Base-by-base conservation (phyloP, 2,888 invertebrate species). In the Brachynemurus nebulosus region DNA sequence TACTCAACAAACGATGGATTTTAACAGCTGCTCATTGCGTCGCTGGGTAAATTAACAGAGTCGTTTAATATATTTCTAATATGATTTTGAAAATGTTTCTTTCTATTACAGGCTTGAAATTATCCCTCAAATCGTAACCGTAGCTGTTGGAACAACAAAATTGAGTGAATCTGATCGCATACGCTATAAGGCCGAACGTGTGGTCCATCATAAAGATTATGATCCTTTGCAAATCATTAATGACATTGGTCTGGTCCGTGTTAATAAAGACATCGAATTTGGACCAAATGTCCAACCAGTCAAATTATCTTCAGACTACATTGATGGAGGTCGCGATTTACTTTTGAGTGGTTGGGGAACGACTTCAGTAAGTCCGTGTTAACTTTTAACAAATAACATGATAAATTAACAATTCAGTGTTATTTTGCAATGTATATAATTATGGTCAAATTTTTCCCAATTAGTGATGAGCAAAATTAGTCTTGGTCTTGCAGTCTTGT, bases 1-100 rank as follows among this genome's bases (percentile, higher is more conserved):
- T 37, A 2, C 3, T 37, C 3, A 37, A 20, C 19, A 37, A 37
- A 37, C 20, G 3, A 2, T 37, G 37, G 37, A 19, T 37, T 37
- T 12, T 37, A n/a, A 37, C 20, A 6, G 37, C 37, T n/a, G 37
- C 37, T 9, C 37, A 37, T 11, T 37, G 37, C 11, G 18, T 37
- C n/a, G 33, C 33, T 33, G 12, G 16, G 33, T 33, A 33, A 25
- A 11, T 8, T 25, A 8, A 25, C 8, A 8, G 11, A 8, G 8
- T 8, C 11, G 27, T 25, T 8, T 25, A 25, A 8, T 8, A 25
- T 8, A 8, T 8, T 25, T 25, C 27, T 25, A 11, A 8, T 25
- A 8, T 25, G 27, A 25, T 8, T 25, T 25, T 8, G 11, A 25
- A 25, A 8, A 8, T 25, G 9, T 9, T 8, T 25, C 9, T 25